phyloP scores from a whole-genome alignment of 2,797 vertebrate species.

The Coendou prehensilis region DNA sequence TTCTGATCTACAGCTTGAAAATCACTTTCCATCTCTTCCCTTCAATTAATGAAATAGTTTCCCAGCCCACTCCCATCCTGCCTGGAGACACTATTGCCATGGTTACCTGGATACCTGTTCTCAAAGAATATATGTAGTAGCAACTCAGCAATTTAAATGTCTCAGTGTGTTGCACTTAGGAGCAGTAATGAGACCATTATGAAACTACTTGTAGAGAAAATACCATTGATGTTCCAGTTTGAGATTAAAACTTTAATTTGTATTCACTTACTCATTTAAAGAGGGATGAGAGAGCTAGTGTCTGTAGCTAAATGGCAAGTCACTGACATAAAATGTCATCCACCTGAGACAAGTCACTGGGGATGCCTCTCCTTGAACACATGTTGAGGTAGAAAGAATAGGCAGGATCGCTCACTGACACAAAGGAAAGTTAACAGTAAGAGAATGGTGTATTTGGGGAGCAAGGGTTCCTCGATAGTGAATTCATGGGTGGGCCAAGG shows the following conservation, averaged over 20 bases:
- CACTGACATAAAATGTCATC: background rate
- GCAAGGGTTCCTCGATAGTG: background rate
- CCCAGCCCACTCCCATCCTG: constrained; percentile 76
- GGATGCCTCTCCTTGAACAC: background rate
- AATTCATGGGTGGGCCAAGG: background rate
- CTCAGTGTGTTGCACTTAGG: constrained; percentile 73
- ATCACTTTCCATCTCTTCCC: constrained; percentile 75
- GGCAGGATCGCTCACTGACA: background rate
- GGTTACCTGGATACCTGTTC: constrained; percentile 86
- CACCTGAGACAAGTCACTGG: background rate
- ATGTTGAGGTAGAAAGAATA: background rate
- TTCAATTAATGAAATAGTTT: constrained; percentile 84
- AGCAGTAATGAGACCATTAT: constrained; percentile 76
- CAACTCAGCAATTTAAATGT: constrained; percentile 79
- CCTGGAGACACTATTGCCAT: constrained; percentile 83
- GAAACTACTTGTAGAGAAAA: constrained; percentile 73
- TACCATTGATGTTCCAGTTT: constrained; percentile 70
- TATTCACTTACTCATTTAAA: constrained; percentile 80
- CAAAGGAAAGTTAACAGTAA: background rate
- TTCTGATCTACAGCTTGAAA: constrained; percentile 74
- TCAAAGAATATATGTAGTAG: constrained; percentile 73
- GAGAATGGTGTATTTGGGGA: background rate
- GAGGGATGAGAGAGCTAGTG: background rate
- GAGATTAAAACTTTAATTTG: constrained; percentile 78
- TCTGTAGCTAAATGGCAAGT: constrained; percentile 36